Conservation (phyloP, 2,113 vertebrate genomes). For the Mastomys coucha region DNA sequence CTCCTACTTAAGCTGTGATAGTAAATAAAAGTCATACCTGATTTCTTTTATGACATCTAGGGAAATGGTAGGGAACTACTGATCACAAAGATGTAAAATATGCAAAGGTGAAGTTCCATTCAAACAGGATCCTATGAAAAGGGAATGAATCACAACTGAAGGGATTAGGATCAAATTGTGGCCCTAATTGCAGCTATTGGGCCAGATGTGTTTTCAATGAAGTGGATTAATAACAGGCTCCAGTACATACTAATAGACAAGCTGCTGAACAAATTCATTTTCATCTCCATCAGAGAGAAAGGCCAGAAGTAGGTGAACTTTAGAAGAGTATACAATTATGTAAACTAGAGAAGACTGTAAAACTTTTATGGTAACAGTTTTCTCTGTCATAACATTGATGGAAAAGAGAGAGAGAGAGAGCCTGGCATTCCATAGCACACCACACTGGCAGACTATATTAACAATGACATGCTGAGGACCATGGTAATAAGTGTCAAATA, state of each 20-base stretch:
- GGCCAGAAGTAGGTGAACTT: not conserved
- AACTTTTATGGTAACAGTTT: not conserved
- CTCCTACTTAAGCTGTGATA: not conserved
- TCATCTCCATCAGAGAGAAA: not conserved
- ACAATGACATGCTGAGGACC: not conserved
- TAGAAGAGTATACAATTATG: not conserved
- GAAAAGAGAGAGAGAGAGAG: not conserved
- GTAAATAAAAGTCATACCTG: not conserved
- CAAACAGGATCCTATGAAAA: not conserved
- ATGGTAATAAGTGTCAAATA: not conserved
- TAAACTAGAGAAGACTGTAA: not conserved
- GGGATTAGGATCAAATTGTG: not conserved
- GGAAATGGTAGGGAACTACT: not conserved
- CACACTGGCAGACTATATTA: not conserved
- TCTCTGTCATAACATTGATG: not conserved
- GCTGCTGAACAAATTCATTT: not conserved
- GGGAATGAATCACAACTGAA: not conserved
- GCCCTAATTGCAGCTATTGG: not conserved
- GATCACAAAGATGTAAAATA: not conserved
- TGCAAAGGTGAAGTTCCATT: not conserved
- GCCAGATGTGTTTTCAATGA: not conserved
- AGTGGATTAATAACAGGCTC: not conserved
- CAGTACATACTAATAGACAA: not conserved
- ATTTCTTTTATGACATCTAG: not conserved
- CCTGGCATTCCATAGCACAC: not conserved